Percentiles rank a stretch among this genome's conserved stretches.
Conservation (phyloP, 2,888 invertebrate genomes). For the Rhodophaea formosa region DNA sequence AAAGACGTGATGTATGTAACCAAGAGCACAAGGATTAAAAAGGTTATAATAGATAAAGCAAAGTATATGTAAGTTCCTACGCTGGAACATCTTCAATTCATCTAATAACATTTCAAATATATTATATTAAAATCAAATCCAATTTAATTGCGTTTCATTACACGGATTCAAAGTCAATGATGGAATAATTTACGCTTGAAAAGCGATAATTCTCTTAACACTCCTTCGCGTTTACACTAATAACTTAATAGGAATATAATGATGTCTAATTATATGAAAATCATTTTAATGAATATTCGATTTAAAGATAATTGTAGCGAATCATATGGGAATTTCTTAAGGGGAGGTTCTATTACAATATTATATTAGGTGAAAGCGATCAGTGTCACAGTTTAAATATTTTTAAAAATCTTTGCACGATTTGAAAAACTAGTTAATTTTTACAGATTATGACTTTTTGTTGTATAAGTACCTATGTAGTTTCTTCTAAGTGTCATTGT, state of each 20-base stretch:
- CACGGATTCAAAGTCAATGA: conserved; percentile 5
- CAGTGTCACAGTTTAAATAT: too few relatives aligned
- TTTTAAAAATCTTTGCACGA: too few relatives aligned
- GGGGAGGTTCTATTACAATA: conserved; percentile 24
- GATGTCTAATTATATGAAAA: conserved; percentile 32
- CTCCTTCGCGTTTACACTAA: conserved; percentile 10
- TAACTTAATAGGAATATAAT: conserved; percentile 30
- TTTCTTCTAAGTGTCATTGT: too few relatives aligned
- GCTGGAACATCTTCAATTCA: background rate
- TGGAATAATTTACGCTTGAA: conserved; percentile 1
- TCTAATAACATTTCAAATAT: background rate
- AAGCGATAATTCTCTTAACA: conserved; percentile 1
- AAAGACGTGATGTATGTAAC: too few relatives aligned
- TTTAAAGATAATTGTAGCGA: conserved; percentile 37
- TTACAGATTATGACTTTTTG: too few relatives aligned
- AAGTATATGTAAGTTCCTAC: too few relatives aligned
- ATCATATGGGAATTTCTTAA: conserved; percentile 37
- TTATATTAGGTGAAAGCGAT: too few relatives aligned
- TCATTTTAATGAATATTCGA: conserved; percentile 32
- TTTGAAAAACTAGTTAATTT: too few relatives aligned
- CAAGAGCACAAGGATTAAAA: too few relatives aligned
- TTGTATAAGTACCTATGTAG: too few relatives aligned
- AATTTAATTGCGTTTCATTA: conserved; percentile 9
- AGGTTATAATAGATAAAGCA: too few relatives aligned
- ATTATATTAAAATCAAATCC: background rate